Percentiles rank a stretch among this genome's conserved stretches.
Conservation (phyloP, 2,888 invertebrate genomes). For the Cristatella mucedo region DNA sequence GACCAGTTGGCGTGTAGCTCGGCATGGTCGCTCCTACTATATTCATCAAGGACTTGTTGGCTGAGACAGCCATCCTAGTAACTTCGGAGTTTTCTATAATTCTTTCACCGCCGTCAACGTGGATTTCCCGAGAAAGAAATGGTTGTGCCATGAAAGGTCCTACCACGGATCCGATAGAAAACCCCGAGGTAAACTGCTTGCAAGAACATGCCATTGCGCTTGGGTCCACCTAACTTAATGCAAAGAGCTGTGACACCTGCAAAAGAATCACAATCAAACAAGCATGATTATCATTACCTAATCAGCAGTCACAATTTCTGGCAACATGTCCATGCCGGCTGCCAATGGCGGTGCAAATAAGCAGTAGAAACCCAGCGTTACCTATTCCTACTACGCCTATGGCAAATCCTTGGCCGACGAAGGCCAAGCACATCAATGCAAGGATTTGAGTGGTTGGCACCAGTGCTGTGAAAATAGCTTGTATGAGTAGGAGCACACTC, state of each 20-base stretch:
- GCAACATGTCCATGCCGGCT: too few relatives aligned
- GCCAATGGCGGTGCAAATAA: too few relatives aligned
- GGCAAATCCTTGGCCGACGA: conserved; percentile 7
- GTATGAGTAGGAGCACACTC: background rate
- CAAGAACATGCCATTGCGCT: conserved; percentile 8
- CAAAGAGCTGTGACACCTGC: conserved; percentile 1
- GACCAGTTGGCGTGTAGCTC: too few relatives aligned
- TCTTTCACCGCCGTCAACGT: too few relatives aligned
- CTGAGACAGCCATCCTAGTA: too few relatives aligned
- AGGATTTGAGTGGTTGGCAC: background rate
- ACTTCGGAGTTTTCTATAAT: too few relatives aligned
- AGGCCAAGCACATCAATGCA: conserved; percentile 1
- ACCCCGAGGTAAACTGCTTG: conserved; percentile 6
- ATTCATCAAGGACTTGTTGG: too few relatives aligned
- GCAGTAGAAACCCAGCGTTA: too few relatives aligned
- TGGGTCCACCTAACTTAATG: conserved; percentile 1
- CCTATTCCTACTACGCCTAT: conserved; percentile 7
- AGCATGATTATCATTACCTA: too few relatives aligned
- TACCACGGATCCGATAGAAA: background rate
- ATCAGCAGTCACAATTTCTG: too few relatives aligned
- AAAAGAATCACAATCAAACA: too few relatives aligned
- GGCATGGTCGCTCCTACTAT: too few relatives aligned
- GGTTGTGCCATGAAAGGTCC: conserved; percentile 8
- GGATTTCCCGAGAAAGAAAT: conserved; percentile 4
- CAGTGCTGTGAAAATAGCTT: background rate